Evolutionary conservation across 92 coral and sea anemone genomes (phyloP), one percentile per base, ranked within the genome.

Genomic region (Scolanthus callimorphus): DNA sequence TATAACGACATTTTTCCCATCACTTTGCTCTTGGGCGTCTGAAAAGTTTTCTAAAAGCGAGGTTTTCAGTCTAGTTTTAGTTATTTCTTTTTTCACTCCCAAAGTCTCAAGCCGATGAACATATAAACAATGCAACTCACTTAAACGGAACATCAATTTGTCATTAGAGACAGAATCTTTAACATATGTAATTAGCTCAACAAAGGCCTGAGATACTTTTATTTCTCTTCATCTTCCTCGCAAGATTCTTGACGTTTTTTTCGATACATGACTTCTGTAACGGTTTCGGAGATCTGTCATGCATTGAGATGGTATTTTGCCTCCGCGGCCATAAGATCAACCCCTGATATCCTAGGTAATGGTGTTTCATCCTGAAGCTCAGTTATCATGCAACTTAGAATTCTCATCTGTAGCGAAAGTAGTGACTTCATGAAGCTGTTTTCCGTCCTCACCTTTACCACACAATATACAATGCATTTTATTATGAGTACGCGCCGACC

Each of bases 261-360:
- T 76, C 2, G 80, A 22, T 39, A 51, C 22, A 29, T 71, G 78
- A 23, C 46, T 37, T 51, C 78, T 71, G 57, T 83, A 78, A 11
- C 82, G 78, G 22, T 78, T 78, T 52, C 81, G 65, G 29, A 83
- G 69, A 38, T 78, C 78, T 21, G 81, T 83, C 81, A 83, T 13
- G 51, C 85, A 77, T 37, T 78, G 21, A 77, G 47, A 39, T 83
- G 84, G 28, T 83, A 83, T 39, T 64, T 77, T 20, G 84, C 90
- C 24, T 83, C 84, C n/a, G 69, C 81, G 26, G 89, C 89, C 27
- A 82, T 76, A 39, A 82, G 83, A 39, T 82, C 89, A 69, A 75
- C 78, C 23, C 74, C 88, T 22, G 76, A 83, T 31, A 77, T 65
- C 39, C 31, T 76, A n/a, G 80, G 84, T 30, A 59, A 49, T 1